These are phyloP conservation scores for Pachypeltis micranthus DNA, from an alignment of 1,140 invertebrate species.

Conservation along the genomic window DNA sequence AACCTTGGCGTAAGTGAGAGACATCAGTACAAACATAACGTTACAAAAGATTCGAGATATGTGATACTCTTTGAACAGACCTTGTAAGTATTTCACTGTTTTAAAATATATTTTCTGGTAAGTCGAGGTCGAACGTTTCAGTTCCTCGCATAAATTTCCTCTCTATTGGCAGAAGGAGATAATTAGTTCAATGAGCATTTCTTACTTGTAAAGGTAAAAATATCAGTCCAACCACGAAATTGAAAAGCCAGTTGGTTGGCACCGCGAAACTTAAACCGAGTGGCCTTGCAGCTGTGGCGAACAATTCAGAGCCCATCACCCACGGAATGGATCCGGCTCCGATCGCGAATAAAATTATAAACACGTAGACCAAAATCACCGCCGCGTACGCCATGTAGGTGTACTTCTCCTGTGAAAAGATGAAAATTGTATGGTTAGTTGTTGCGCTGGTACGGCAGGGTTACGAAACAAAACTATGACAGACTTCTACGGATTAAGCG, in stretches of 20 bases:
- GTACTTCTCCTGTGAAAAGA: slow-evolving; percentile 35
- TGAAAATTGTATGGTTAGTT: no score
- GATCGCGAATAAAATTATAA: slow-evolving; percentile 66
- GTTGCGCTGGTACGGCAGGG: no score
- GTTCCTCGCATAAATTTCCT: no score
- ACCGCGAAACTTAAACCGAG: slow-evolving; percentile 70
- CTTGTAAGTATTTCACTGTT: not conserved
- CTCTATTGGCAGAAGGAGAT: no score
- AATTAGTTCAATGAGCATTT: not conserved
- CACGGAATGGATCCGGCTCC: slow-evolving; percentile 85
- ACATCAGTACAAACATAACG: no score
- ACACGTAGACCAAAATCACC: slow-evolving; percentile 61
- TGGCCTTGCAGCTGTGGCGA: slow-evolving; percentile 61
- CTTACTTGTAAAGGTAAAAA: slow-evolving; percentile 54
- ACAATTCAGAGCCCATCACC: slow-evolving; percentile 82
- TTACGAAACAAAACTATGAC: no score
- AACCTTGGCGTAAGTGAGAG: no score
- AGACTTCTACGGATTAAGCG: no score
- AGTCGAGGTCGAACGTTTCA: no score
- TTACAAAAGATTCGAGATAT: no score
- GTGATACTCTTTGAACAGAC: no score
- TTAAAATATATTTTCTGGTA: no score
- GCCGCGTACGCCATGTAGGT: slow-evolving; percentile 52
- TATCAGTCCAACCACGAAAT: slow-evolving; percentile 63
- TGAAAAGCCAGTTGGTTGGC: slow-evolving; percentile 71